Evolutionary conservation across 37 sponge, comb jelly and placozoan species (phyloP), one percentile per base, ranked within the genome.

Genomic region (Ephydatia muelleri): DNA sequence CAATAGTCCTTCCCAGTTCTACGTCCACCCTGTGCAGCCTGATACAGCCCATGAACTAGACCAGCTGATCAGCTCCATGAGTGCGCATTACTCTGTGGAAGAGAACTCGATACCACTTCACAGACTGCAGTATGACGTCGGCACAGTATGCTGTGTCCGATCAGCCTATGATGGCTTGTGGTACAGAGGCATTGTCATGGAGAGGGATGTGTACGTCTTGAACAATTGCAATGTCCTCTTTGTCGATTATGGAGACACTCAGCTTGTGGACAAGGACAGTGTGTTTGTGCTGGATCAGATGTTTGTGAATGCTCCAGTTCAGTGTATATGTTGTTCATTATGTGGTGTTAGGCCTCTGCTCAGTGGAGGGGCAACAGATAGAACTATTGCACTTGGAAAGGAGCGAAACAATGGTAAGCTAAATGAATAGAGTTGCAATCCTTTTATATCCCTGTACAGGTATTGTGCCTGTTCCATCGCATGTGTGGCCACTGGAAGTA

Each of bases 11-110:
- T 31, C 66, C 69, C 29, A 39, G 23, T 65, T 85, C 70, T 85
- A 69, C 32, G 85, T 85, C 0, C 85, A 85, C 38, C 85, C 78
- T 2, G 70, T 85, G n/a, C 65, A 83, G 64, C 1, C 19, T 13
- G 32, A 28, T 11, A 36, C 28, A 1, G 85, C 70, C 21, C 39
- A 67, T n/a, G 68, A 36, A 12, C 32, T 85, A 43, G 49, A 43
- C 27, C 21, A 26, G 19, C 36, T 85, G 3, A 19, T 14, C 0
- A 37, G 29, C 29, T 35, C 26, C 30, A n/a, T 77, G 78, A 77
- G 39, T 14, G 9, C 43, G 19, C 49, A 49, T n/a, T 33, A 80
- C 81, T 68, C 68, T 1, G 33, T 67, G 5, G 21, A 0, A 21
- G 32, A 14, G 36, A 65, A 68, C 37, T 31, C 22, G 3, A 38